These are phyloP conservation scores for Pipistrellus pipistrellus DNA, from an alignment of 2,797 vertebrate species.

Conservation along the genomic window DNA sequence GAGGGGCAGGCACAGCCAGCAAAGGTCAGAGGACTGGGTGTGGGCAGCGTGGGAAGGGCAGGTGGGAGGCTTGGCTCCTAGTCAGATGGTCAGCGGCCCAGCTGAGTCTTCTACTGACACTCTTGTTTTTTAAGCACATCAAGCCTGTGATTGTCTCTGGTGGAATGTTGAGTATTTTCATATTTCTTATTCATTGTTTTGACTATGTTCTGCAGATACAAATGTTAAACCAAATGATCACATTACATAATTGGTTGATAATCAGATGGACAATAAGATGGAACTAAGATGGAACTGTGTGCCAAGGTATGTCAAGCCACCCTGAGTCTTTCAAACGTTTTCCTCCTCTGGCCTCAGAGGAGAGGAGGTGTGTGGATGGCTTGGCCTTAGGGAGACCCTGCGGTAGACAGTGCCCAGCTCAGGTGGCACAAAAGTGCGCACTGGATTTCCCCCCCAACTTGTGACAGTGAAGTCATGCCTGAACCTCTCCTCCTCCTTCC, in stretches of 20 bases:
- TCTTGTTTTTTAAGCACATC: not conserved
- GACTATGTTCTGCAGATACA: not conserved
- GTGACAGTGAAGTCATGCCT: not conserved
- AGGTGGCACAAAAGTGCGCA: not conserved
- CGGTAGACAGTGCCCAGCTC: not conserved
- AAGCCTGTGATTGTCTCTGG: not conserved
- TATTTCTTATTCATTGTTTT: conserved; percentile 33
- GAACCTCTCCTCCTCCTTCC: not conserved
- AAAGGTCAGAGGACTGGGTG: conserved; percentile 51
- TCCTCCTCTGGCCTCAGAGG: not conserved
- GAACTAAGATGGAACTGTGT: not conserved
- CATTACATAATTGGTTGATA: not conserved
- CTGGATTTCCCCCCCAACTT: not conserved
- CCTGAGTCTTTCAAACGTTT: not conserved
- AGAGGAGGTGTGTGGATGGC: not conserved
- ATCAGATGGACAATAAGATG: not conserved
- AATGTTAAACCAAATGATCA: conserved; percentile 7
- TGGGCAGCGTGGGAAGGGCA: conserved; percentile 8
- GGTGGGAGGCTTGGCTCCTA: not conserved
- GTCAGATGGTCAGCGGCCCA: not conserved
- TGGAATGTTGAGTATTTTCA: not conserved
- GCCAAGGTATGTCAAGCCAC: not conserved
- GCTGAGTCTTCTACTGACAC: not conserved
- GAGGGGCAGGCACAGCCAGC: not conserved
- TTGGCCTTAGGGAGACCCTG: not conserved